Evolutionary conservation across 2,888 invertebrate genomes (phyloP), one percentile per base, ranked within the genome.

Genomic region (Ptilodon capucinus): DNA sequence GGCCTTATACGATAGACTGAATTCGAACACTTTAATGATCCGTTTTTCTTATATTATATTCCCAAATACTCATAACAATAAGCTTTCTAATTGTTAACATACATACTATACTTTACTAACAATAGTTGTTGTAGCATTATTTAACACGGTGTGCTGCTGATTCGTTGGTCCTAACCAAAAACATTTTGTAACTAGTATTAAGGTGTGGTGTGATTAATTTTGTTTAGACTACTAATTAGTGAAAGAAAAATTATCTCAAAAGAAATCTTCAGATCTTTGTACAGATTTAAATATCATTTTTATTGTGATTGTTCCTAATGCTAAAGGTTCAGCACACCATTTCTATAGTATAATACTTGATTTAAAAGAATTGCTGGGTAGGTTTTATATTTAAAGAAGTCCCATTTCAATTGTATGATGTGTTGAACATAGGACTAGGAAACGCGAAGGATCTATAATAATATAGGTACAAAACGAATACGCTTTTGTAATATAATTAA

Each of bases 161-260:
- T 64, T 70, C 67, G 76, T 76, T 79, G 72, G 74, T 76, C 74
- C 75, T 82, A 81, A 81, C 79, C 71, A 70, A 72, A 74, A 68
- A 74, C 74, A 76, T 80, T 75, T 77, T 86, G 81, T 88, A 83
- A 76, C 69, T 90, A 87, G 86, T 68, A 68, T 71, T 89, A 89
- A 89, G 90, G 87, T 87, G 88, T 90, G 89, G 85, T 88, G 86
- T 90, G 85, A 81, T 80, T 77, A 76, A 73, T 78, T 74, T 68
- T 67, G 38, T 57, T 68, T 54, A 57, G 44, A 54, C 55, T 55
- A 56, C 62, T 40, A 38, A 46, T 61, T 51, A 41, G 39, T 48
- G 17, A 35, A 43, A 2, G 53, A 42, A 32, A 7, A 14, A 14
- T 32, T 14, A 14, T 7, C 14, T 32, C n/a, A 25, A 25, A 25